phyloP scores from a whole-genome alignment of 2,797 vertebrate genomes.

The Poecilia picta region DNA sequence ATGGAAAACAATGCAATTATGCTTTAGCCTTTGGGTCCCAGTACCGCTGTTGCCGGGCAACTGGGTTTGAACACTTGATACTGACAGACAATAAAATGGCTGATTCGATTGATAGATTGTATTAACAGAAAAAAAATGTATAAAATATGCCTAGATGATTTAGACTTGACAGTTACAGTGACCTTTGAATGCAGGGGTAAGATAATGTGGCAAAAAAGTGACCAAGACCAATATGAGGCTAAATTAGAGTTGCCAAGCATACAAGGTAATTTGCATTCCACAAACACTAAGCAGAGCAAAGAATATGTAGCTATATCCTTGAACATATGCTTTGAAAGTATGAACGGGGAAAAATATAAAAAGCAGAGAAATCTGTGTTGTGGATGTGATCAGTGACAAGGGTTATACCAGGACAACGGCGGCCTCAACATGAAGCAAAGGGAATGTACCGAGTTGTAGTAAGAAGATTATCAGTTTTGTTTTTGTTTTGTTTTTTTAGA shows the following conservation, averaged over 20 bases:
- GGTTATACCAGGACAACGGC: not conserved
- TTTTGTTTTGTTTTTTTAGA: not conserved
- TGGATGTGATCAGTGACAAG: not conserved
- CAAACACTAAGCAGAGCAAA: not conserved
- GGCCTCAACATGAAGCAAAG: not conserved
- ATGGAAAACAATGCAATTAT: constrained; percentile 3
- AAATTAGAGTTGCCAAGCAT: not conserved
- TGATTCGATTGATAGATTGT: not conserved
- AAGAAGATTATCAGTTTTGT: not conserved
- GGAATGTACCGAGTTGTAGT: not conserved
- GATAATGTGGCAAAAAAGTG: not conserved
- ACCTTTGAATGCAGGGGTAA: no score
- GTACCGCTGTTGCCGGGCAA: not conserved
- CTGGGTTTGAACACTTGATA: not conserved
- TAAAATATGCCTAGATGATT: not conserved
- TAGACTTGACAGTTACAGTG: not conserved
- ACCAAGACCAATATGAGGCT: not conserved
- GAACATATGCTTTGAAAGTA: not conserved
- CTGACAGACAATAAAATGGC: not conserved
- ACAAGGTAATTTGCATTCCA: not conserved
- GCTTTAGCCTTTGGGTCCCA: not conserved
- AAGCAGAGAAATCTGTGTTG: not conserved
- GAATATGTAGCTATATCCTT: not conserved
- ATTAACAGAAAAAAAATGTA: not conserved
- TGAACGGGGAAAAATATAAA: not conserved